Conservation (phyloP, 2,888 invertebrate genomes). For the Aethes cnicana region DNA sequence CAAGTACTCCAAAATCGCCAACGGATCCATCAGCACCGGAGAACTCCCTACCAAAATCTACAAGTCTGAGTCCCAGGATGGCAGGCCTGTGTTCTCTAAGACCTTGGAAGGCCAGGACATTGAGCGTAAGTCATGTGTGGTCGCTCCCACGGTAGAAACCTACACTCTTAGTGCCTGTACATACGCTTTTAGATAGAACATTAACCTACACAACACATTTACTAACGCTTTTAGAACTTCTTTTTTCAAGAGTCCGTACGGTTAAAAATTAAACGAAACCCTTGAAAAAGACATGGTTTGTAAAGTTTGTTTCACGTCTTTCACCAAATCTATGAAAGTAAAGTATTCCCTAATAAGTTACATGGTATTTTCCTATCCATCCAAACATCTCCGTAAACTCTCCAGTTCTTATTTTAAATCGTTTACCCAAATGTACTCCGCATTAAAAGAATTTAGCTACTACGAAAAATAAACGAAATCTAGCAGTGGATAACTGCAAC, state of each 20-base stretch:
- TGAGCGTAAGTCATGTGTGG: conserved; percentile 87
- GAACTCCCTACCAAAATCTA: conserved; percentile 51
- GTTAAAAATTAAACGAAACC: conserved; percentile 21
- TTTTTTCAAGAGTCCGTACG: conserved; percentile 57
- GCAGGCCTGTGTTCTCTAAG: conserved; percentile 87
- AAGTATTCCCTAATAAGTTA: too few species aligned
- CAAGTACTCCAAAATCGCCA: conserved; percentile 62
- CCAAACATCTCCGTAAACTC: too few species aligned
- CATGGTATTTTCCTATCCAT: too few species aligned
- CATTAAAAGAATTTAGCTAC: too few species aligned
- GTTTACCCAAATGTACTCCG: too few species aligned
- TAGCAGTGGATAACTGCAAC: too few species aligned
- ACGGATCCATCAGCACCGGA: conserved; percentile 56
- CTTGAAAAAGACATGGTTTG: too few species aligned
- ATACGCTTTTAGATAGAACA: conserved; percentile 74
- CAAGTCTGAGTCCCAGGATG: conserved; percentile 69
- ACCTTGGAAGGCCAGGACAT: conserved; percentile 89
- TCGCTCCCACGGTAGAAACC: conserved; percentile 52
- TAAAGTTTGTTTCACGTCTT: too few species aligned
- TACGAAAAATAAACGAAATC: too few species aligned
- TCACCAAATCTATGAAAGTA: too few species aligned
- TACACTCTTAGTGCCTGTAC: conserved; percentile 73
- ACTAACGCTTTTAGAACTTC: conserved; percentile 60
- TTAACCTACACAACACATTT: conserved; percentile 75
- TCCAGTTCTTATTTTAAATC: too few species aligned